Conservation (phyloP, 2,797 vertebrate genomes). For the Enteromius thamalakanensis region DNA sequence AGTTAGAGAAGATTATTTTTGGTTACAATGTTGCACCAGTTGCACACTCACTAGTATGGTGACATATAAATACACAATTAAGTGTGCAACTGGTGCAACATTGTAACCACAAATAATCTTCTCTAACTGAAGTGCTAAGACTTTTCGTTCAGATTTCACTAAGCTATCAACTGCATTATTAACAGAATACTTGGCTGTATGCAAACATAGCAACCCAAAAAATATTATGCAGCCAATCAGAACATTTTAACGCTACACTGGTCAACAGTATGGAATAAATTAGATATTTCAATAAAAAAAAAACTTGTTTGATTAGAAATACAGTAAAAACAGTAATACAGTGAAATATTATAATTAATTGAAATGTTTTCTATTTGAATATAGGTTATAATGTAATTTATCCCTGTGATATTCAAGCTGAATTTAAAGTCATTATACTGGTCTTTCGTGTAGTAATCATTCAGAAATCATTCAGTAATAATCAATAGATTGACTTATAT, state of each 20-base stretch:
- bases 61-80: too few relatives aligned
- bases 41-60: too few relatives aligned
- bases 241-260: neutral
- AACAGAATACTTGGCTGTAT: neutral
- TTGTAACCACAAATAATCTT: neutral
- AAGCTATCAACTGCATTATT: neutral
- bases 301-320: neutral
- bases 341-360: neutral
- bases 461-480: neutral
- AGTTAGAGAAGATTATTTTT: too few relatives aligned
- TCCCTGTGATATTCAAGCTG: neutral
- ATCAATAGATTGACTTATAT: too few relatives aligned
- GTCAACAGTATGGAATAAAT: neutral
- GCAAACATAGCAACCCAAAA: neutral
- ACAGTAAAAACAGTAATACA: neutral
- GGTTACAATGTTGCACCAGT: too few relatives aligned
- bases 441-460: neutral
- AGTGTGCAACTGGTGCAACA: neutral
- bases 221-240: neutral
- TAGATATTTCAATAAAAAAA: neutral
- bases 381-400: neutral
- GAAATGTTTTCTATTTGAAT: neutral
- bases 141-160: neutral
- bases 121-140: neutral
- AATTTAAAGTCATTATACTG: neutral